Percentiles rank a stretch among this genome's conserved stretches.
Evolutionary conservation across 2,888 invertebrate species (phyloP).

Genomic region (Melinopterus prodromus): DNA sequence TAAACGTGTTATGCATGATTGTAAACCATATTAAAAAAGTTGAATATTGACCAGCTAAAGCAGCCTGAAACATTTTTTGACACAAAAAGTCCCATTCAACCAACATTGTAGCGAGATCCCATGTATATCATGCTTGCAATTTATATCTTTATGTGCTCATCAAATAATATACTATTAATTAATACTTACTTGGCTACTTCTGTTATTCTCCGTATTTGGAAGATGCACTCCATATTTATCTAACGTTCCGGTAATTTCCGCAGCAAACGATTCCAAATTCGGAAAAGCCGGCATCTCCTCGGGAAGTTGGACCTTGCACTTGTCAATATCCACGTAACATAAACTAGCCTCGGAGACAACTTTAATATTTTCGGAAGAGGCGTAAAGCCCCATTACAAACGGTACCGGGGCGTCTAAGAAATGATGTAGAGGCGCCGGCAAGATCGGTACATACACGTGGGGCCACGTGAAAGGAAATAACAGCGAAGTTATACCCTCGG

Average conservation of each 20-base stretch:
- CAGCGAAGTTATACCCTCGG: constrained; percentile 90
- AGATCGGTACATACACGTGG: constrained; percentile 98
- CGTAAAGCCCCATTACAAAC: constrained; percentile 94
- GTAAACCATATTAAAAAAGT: no score
- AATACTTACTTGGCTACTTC: constrained; percentile 46
- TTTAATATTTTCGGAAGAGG: constrained; percentile 69
- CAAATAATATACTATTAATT: neutral
- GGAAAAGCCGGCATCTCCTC: constrained; percentile 96
- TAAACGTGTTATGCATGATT: no score
- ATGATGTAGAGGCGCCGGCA: constrained; percentile 93
- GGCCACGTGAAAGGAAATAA: constrained; percentile 98
- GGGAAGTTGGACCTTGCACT: constrained; percentile 89
- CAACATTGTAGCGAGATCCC: no score
- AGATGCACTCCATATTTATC: constrained; percentile 72
- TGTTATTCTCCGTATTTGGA: constrained; percentile 52
- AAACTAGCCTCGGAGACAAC: constrained; percentile 85
- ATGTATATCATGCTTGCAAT: neutral
- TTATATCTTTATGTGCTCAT: neutral
- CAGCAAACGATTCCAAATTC: constrained; percentile 84
- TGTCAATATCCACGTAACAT: constrained; percentile 96
- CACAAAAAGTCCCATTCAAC: no score
- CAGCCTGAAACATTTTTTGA: no score
- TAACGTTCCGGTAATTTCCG: constrained; percentile 79
- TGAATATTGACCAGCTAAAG: no score
- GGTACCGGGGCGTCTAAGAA: constrained; percentile 99